These are phyloP conservation scores for Anoplolepis gracilipes DNA, from an alignment of 1,140 invertebrate genomes.

Conservation along the genomic window DNA sequence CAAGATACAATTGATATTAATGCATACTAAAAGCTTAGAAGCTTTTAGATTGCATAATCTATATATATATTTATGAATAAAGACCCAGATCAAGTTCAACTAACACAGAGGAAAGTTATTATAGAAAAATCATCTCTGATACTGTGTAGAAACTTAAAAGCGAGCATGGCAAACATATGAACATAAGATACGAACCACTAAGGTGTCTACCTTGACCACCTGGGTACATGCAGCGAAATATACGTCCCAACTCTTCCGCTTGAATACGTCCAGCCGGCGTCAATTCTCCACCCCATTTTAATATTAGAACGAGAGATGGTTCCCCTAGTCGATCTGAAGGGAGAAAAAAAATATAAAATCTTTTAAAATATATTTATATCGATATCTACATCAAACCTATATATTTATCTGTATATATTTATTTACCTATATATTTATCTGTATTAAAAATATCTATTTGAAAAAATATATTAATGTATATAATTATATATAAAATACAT, in stretches of 20 bases:
- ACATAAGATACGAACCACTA: conserved; percentile 88
- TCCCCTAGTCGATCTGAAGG: conserved; percentile 92
- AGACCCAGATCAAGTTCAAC: conserved; percentile 37
- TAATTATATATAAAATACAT: background rate
- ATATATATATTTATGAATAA: conserved; percentile 27
- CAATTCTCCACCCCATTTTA: conserved; percentile 99
- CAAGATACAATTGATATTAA: conserved; percentile 20
- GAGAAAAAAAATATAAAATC: conserved; percentile 50
- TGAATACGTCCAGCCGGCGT: conserved; percentile 99
- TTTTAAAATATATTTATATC: no score
- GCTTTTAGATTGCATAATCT: background rate
- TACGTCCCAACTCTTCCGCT: conserved; percentile 98
- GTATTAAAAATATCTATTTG: background rate
- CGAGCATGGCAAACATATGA: conserved; percentile 84
- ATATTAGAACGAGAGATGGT: conserved; percentile 96
- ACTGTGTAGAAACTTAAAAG: conserved; percentile 64
- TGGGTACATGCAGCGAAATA: conserved; percentile 99
- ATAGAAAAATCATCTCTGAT: conserved; percentile 52
- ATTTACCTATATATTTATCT: background rate
- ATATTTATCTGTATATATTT: no score
- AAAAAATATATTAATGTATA: background rate
- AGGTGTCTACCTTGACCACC: conserved; percentile 94
- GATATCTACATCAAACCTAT: no score
- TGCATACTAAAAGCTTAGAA: background rate
- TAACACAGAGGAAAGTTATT: conserved; percentile 64